phyloP scores from a whole-genome alignment of 2,797 vertebrate species.

The Chiroxiphia lanceolata region DNA sequence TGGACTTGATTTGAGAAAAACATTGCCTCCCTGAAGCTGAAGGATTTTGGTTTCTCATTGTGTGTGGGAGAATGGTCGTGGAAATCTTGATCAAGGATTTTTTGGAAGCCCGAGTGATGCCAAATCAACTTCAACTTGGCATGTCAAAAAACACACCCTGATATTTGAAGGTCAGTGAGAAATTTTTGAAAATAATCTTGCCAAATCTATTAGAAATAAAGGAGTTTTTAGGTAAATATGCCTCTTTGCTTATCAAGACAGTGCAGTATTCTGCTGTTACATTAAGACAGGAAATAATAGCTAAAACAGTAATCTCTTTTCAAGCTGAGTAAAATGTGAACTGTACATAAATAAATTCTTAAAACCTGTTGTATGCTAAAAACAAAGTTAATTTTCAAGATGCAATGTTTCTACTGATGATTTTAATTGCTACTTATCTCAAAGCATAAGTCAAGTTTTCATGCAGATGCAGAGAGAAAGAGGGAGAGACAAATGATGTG shows the following conservation, averaged over 20 bases:
- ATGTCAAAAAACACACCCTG: background rate
- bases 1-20: background rate
- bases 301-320: background rate
- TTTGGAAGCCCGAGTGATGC: background rate
- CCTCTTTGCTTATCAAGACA: background rate
- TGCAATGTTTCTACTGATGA: background rate
- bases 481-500: background rate
- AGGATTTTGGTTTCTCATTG: background rate
- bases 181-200: background rate
- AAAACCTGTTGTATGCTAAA: background rate
- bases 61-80: background rate
- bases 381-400: background rate
- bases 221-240: background rate
- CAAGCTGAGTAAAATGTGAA: background rate
- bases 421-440: background rate
- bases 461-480: background rate
- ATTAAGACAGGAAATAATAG: background rate
- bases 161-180: background rate
- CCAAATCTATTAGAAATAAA: background rate
- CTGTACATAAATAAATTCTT: rapidly evolving
- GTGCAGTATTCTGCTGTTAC: background rate
- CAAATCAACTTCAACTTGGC: background rate
- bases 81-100: background rate
- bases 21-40: background rate
- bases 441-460: background rate